Conservation (phyloP, 2,113 vertebrate species). For the Fregetta grallaria region DNA sequence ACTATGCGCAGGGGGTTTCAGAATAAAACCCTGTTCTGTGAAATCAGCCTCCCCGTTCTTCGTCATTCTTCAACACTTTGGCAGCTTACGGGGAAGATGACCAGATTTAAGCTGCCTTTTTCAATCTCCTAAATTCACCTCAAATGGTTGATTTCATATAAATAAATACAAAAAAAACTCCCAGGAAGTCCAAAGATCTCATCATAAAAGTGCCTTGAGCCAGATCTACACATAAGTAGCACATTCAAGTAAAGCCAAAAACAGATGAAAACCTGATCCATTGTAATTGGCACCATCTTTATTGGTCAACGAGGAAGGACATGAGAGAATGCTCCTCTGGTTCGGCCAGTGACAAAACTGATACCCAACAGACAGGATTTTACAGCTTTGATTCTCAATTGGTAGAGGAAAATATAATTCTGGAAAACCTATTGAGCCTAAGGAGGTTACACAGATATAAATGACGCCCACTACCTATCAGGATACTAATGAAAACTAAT, state of each 20-base stretch:
- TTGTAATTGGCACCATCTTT: not conserved
- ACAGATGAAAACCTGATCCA: not conserved
- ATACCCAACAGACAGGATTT: fast-evolving
- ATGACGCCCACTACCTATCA: not conserved
- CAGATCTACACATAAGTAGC: not conserved
- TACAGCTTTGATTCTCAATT: not conserved
- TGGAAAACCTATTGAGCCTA: not conserved
- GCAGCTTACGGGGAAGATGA: not conserved
- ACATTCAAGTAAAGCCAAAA: not conserved
- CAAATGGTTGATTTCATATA: not conserved
- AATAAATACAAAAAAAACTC: not conserved
- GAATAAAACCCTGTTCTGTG: not conserved
- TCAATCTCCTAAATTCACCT: not conserved
- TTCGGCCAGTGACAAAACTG: not conserved
- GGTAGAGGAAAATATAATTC: not conserved
- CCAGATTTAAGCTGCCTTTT: not conserved
- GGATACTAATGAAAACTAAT: not conserved
- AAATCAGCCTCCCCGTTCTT: not conserved
- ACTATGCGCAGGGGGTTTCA: not conserved
- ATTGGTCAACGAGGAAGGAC: not conserved
- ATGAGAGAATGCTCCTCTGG: not conserved
- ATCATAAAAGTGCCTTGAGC: not conserved
- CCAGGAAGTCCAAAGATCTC: not conserved
- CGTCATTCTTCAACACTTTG: not conserved
- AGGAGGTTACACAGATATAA: not conserved